These are phyloP conservation scores for Phortica magna DNA, from an alignment of 2,888 invertebrate species.

Conservation along the genomic window DNA sequence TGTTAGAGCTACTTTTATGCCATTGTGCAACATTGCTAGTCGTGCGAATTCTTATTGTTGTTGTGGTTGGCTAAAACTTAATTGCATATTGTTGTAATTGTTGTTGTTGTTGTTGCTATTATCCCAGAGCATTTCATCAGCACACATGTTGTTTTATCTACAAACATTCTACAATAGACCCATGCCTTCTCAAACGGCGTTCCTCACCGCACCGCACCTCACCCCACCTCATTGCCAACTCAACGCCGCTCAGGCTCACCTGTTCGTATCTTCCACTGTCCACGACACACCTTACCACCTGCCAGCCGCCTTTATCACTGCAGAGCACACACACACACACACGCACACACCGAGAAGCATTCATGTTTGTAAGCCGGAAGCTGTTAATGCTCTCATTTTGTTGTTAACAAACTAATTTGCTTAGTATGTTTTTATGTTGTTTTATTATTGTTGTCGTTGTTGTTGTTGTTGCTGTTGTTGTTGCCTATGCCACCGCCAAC, in stretches of 20 bases:
- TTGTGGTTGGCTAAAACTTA: not conserved
- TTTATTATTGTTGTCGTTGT: slow-evolving; percentile 11
- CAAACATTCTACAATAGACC: too few species aligned
- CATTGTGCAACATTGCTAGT: not conserved
- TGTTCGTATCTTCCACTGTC: too few species aligned
- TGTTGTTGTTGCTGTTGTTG: not conserved
- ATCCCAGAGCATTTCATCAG: not conserved
- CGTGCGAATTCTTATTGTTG: not conserved
- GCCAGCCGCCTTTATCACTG: too few species aligned
- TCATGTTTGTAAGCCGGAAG: slow-evolving; percentile 27
- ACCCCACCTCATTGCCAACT: too few species aligned
- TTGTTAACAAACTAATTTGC: slow-evolving; percentile 60
- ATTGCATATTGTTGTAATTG: not conserved
- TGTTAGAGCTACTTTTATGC: slow-evolving; percentile 1
- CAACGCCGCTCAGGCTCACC: too few species aligned
- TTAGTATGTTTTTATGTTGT: slow-evolving; percentile 56
- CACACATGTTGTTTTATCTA: not conserved
- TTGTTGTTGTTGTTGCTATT: not conserved
- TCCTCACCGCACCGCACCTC: too few species aligned
- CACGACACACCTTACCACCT: too few species aligned
- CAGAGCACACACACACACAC: too few species aligned
- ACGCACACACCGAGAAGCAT: not conserved
- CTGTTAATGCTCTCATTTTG: slow-evolving; percentile 58
- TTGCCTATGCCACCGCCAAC: not conserved
- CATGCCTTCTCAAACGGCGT: too few species aligned